Conservation (phyloP, 1,140 invertebrate species). For the Lasioglossum baleicum region DNA sequence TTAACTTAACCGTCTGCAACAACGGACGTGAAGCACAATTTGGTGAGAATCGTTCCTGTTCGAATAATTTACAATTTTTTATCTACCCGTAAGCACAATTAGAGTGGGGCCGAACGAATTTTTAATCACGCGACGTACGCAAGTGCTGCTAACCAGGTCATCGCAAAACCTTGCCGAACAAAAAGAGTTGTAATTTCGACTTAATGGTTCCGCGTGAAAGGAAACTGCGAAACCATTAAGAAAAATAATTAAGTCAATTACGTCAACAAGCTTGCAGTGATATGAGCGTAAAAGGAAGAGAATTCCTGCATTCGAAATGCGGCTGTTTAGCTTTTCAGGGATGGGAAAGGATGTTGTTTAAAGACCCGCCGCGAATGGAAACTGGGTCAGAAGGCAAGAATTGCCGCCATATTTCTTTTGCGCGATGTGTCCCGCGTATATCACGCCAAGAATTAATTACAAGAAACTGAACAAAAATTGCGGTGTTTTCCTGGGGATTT, state of each 20-base stretch:
- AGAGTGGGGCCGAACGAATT: too few species aligned
- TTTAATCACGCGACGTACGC: too few species aligned
- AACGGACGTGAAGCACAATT: too few species aligned
- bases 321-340: background rate
- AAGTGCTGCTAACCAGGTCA: too few species aligned
- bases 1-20: too few species aligned
- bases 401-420: background rate
- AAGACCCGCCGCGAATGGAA: background rate
- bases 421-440: background rate
- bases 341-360: background rate
- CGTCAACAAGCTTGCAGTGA: background rate
- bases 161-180: too few species aligned
- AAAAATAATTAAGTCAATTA: conserved; percentile 4
- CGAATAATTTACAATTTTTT: too few species aligned
- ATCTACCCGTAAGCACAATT: too few species aligned
- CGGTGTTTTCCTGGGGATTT: background rate
- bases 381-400: background rate
- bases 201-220: background rate
- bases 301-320: background rate
- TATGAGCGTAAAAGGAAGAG: background rate
- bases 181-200: background rate
- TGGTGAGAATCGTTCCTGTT: too few species aligned
- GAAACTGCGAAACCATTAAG: background rate
- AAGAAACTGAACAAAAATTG: background rate
- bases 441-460: conserved; percentile 6